A percentile compares a stretch with the other conserved stretches of the same genome.
Evolutionary conservation across 1,140 invertebrate genomes (phyloP).

Genomic region (Drosophila sulfurigaster): DNA sequence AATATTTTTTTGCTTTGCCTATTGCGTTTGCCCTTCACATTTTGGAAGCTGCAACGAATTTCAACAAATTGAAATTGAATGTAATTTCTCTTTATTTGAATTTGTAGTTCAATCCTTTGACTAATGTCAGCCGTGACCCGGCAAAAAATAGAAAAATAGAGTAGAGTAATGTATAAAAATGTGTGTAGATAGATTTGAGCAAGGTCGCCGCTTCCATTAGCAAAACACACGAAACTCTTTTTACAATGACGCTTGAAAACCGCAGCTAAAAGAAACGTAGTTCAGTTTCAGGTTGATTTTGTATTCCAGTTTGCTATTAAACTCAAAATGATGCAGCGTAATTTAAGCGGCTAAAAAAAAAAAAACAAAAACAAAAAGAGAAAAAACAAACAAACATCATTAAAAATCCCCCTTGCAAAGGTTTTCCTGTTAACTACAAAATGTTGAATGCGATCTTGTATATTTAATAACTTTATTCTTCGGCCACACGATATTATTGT

Average conservation of each 20-base stretch:
- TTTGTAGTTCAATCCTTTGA: conserved; percentile 33
- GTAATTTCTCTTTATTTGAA: conserved; percentile 12
- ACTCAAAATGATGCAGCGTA: conserved; percentile 21
- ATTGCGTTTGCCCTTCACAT: conserved; percentile 30
- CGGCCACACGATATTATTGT: background rate
- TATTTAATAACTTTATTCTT: background rate
- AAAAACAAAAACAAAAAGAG: no score
- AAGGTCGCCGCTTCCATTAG: conserved; percentile 13
- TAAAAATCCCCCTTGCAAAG: background rate
- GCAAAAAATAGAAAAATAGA: conserved; percentile 11
- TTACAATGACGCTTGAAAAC: background rate
- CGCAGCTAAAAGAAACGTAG: background rate
- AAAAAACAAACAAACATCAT: background rate
- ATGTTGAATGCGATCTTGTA: background rate
- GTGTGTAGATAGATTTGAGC: background rate
- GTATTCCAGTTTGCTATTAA: conserved; percentile 19
- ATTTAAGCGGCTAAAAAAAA: conserved; percentile 20
- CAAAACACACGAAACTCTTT: conserved; percentile 3
- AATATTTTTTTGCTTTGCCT: background rate
- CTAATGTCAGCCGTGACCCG: conserved; percentile 38
- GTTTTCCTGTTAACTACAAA: background rate
- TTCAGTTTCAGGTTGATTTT: background rate
- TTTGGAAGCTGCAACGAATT: conserved; percentile 19
- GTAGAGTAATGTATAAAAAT: no score
- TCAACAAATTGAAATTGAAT: conserved; percentile 7